These are phyloP conservation scores for Drosophila nebulosa DNA, from an alignment of 1,140 invertebrate genomes.

Conservation along the genomic window DNA sequence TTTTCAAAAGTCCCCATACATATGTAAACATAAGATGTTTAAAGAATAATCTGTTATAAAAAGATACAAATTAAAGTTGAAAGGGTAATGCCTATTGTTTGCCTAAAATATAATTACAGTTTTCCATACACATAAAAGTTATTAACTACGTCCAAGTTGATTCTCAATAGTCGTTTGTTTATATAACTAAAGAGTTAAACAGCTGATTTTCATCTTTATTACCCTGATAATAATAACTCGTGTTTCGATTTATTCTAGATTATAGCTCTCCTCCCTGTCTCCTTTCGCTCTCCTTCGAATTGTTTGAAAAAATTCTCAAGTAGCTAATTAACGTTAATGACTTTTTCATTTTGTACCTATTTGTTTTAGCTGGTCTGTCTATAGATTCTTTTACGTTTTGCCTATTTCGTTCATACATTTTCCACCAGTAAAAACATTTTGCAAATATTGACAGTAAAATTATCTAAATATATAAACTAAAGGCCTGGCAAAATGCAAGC, in stretches of 20 bases:
- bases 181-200: not conserved
- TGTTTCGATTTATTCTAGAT: not conserved
- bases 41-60: no score
- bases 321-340: conserved; percentile 54
- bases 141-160: not conserved
- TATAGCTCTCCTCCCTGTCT: not conserved
- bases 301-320: conserved; percentile 27
- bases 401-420: not conserved
- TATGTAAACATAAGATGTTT: no score
- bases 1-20: no score
- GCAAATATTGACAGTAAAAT: not conserved
- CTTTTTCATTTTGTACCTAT: conserved; percentile 34
- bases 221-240: not conserved
- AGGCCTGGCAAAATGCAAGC: not conserved
- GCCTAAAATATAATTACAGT: not conserved
- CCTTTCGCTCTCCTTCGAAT: not conserved
- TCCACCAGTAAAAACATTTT: not conserved
- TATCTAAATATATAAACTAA: not conserved
- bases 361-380: conserved; percentile 6
- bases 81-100: not conserved
- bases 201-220: not conserved
- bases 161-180: not conserved
- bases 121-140: not conserved
- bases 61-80: not conserved
- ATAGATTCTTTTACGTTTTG: not conserved